Base-by-base conservation (phyloP, 64 coral and sea anemone genomes). In the Porites australiensis region DNA sequence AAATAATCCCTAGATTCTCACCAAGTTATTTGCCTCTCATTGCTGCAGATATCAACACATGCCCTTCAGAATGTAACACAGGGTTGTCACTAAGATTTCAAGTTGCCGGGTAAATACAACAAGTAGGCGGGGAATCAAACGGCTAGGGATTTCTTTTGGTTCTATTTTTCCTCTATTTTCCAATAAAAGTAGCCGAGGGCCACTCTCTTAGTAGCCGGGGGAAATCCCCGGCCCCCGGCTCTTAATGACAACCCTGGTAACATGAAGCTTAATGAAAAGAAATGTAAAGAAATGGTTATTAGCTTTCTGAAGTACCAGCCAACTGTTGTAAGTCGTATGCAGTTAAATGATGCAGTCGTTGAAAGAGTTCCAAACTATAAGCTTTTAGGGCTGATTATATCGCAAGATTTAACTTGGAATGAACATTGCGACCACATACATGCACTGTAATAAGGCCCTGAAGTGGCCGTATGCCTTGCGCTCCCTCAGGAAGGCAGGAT, bases 1-100 rank as follows among this genome's bases (percentile, higher is more conserved):
- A 89, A 61, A 89, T 89, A 45, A 82, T 82, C 51, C 79, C 79
- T 58, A 82, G 79, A 6, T 13, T 51, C 19, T 82, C 46, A 23
- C 79, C 79, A 50, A 51, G 7, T 50, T 82, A 82, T n/a, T 37
- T 0, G 51, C 64, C 64, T 13, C 13, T 66, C 64, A 66, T 66
- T 66, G 64, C 64, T 15, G 64, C 15, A 16, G 64, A 66, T n/a
- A n/a, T n/a, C n/a, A 66, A 66, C 15, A 66, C 2, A 66, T 66
- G 20, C 13, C 14, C 64, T 14, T 66, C 64, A 66, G 20, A 66
- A 66, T 5, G 64, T 16, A 16, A 66, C 64, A 66, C n/a, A n/a
- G n/a, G n/a, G n/a, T n/a, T n/a, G n/a, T n/a, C n/a, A n/a, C n/a
- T n/a, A n/a, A n/a, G n/a, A n/a, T n/a, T n/a, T n/a, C n/a, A n/a